A percentile compares a stretch with the other conserved stretches of the same genome.
Evolutionary conservation across 1,140 invertebrate species (phyloP).

Genomic region (Hylaeus volcanicus): DNA sequence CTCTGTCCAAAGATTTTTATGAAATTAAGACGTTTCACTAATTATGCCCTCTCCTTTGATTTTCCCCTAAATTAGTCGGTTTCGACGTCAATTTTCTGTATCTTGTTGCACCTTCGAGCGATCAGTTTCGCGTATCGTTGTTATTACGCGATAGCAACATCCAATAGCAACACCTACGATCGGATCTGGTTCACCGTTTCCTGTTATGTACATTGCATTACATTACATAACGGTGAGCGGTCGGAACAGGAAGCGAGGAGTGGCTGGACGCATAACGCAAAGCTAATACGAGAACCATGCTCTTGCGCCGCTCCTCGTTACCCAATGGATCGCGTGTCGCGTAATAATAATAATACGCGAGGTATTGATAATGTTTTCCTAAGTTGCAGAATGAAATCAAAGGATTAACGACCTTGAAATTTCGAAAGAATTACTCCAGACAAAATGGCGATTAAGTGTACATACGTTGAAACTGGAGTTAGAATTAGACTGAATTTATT

Average conservation of each 20-base stretch:
- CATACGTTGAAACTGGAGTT: no score
- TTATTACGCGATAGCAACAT: slow-evolving; percentile 18
- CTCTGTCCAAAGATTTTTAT: no score
- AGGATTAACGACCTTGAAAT: no score
- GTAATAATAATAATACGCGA: neutral
- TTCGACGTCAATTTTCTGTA: neutral
- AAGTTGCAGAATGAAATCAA: no score
- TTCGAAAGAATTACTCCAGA: no score
- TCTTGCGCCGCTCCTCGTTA: slow-evolving; percentile 11
- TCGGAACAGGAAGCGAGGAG: slow-evolving; percentile 56
- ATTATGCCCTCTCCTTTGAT: neutral
- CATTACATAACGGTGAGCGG: slow-evolving; percentile 57
- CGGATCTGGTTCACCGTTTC: slow-evolving; percentile 44
- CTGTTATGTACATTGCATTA: slow-evolving; percentile 64
- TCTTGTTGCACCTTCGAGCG: neutral
- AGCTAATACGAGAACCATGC: slow-evolving; percentile 31
- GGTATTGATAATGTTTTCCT: no score
- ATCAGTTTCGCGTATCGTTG: neutral
- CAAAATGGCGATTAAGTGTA: no score
- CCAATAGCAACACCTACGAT: slow-evolving; percentile 13
- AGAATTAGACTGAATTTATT: no score
- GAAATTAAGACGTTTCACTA: neutral
- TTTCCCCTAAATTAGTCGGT: neutral
- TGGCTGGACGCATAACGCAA: slow-evolving; percentile 22
- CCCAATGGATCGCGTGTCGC: neutral